Evolutionary conservation across 1,140 invertebrate species (phyloP).

Genomic region (Ladona fulva): DNA sequence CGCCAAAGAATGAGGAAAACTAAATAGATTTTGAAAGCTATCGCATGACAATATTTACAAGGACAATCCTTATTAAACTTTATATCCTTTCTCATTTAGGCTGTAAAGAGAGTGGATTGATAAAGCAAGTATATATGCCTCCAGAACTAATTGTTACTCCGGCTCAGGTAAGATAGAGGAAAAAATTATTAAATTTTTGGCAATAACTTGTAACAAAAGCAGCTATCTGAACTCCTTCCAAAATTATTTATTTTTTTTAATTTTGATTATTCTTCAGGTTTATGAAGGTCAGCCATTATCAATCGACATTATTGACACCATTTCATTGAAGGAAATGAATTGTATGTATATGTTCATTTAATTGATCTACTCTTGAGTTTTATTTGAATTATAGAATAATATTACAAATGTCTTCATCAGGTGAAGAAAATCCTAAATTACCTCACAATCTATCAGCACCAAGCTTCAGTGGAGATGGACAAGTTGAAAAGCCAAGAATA

Average conservation of each 20-base stretch:
- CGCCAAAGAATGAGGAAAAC: too few species aligned
- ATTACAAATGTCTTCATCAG: neutral
- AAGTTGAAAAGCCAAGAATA: neutral
- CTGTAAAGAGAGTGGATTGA: slow-evolving; percentile 40
- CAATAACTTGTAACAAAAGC: too few species aligned
- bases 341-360: neutral
- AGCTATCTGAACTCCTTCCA: too few species aligned
- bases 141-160: slow-evolving; percentile 45
- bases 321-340: neutral
- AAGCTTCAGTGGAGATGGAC: neutral
- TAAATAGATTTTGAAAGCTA: too few species aligned
- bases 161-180: slow-evolving; percentile 32
- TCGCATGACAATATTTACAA: too few species aligned
- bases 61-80: too few species aligned
- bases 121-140: slow-evolving; percentile 38
- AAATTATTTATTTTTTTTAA: neutral
- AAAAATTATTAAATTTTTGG: neutral
- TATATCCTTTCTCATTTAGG: slow-evolving; percentile 29
- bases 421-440: neutral
- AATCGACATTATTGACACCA: neutral
- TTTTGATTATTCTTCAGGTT: neutral
- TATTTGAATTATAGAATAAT: too few species aligned
- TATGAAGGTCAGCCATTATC: neutral
- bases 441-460: neutral
- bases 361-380: neutral